Evolutionary conservation across 2,888 invertebrate genomes (phyloP), one percentile per base, ranked within the genome.

Genomic region (Julus scandinavius): DNA sequence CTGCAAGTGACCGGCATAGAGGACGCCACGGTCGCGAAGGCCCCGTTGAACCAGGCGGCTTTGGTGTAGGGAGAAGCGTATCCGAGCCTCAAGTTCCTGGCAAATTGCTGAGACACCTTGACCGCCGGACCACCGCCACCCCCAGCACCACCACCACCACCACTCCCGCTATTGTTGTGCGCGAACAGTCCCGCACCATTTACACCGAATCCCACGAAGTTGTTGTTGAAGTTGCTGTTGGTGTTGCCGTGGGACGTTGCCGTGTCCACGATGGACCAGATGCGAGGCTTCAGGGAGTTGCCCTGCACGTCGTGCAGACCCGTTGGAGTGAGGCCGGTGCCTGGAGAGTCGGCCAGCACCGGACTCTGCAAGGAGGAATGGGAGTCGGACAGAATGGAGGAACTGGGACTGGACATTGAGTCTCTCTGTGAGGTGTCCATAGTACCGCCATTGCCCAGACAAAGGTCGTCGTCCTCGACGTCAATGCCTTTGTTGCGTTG

Each of bases 211-310:
- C 87, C 87, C 38, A 87, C 85, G 86, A 86, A 41, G 41, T 63
- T 86, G 89, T 89, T 87, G 54, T 58, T 54, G 41, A 40, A n/a
- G 63, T 40, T 84, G 29, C 72, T n/a, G 84, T 49, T 58, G 86
- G 54, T 58, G 88, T 41, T 50, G 58, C 85, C 88, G 87, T 86
- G 90, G 86, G 87, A 89, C 13, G 91, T 91, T 15, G 91, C 91
- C 58, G 90, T 91, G 89, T 91, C 91, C 86, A 91, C 91, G 40
- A 91, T 90, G 80, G 91, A 91, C 91, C 91, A 91, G 80, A 91
- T 91, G 86, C 91, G 90, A 29, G 91, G 91, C 85, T 91, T 91
- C 17, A 87, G 80, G 72, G 88, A 38, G 72, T 85, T 38, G n/a
- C 87, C 20, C 84, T 83, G 88, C 17, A 84, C 13, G 49, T 45